Evolutionary conservation across 1,140 invertebrate species (phyloP).

Genomic region (Bombus huntii): DNA sequence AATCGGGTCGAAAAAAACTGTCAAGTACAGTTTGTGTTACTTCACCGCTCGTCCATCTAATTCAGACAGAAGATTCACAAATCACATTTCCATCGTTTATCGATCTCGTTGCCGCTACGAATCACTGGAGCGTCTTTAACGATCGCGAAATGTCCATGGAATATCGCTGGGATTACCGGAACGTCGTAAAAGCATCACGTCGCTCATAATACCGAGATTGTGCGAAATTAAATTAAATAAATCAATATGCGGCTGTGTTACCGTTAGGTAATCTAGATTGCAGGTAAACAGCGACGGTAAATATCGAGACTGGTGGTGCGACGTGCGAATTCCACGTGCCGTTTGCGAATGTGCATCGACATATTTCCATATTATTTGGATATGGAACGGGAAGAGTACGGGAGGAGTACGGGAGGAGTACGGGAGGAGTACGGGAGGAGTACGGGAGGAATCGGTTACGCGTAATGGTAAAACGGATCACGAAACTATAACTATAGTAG

Average conservation of each 20-base stretch:
- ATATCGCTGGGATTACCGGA: neutral
- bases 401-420: too few species aligned
- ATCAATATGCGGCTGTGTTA: constrained; percentile 20
- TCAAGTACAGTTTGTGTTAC: too few species aligned
- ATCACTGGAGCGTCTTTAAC: neutral
- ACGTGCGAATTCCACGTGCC: neutral
- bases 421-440: too few species aligned
- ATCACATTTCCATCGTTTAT: neutral
- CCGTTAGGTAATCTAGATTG: constrained; percentile 27
- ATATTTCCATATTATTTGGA: constrained; percentile 50
- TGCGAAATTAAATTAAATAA: constrained; percentile 45
- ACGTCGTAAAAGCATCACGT: constrained; percentile 21
- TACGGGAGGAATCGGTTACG: too few species aligned
- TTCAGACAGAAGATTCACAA: neutral
- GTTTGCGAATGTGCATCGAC: constrained; percentile 1
- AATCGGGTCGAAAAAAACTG: too few species aligned
- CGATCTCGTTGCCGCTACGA: neutral
- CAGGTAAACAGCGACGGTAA: constrained; percentile 29
- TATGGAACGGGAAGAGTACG: neutral
- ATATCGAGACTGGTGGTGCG: neutral
- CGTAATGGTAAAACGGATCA: neutral
- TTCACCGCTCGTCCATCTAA: neutral
- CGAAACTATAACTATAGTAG: neutral
- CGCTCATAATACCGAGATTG: constrained; percentile 14
- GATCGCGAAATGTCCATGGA: neutral